These are phyloP conservation scores for Gastrophryne carolinensis DNA, from an alignment of 2,797 vertebrate species.

Conservation along the genomic window DNA sequence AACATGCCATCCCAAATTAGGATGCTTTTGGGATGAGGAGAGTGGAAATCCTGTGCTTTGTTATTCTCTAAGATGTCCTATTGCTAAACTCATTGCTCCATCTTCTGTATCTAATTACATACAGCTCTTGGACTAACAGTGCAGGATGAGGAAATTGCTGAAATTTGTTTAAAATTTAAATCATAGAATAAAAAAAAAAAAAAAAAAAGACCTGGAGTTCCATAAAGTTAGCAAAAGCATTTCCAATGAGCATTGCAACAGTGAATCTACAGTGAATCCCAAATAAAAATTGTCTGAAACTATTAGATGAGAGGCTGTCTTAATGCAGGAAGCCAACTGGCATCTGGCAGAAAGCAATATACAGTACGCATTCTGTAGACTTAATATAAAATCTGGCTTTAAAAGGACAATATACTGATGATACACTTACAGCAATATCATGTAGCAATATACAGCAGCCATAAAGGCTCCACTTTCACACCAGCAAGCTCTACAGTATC, in stretches of 20 bases:
- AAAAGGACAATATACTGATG: background rate
- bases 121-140: slow-evolving; percentile 8
- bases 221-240: background rate
- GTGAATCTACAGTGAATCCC: background rate
- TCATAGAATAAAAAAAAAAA: background rate
- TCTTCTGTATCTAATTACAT: slow-evolving; percentile 17
- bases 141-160: background rate
- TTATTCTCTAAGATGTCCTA: too few species aligned
- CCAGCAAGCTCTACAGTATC: background rate
- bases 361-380: background rate
- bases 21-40: too few species aligned
- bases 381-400: background rate
- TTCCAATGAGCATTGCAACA: background rate
- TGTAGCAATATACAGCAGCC: background rate
- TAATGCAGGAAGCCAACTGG: background rate
- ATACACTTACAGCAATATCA: background rate
- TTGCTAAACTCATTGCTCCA: background rate
- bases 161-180: slow-evolving; percentile 17
- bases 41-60: too few species aligned
- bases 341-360: background rate
- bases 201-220: background rate
- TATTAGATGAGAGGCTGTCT: background rate
- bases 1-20: too few species aligned
- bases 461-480: background rate
- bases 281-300: background rate